Conservation (phyloP, 1,140 invertebrate species). For the Tetramorium simillimum region DNA sequence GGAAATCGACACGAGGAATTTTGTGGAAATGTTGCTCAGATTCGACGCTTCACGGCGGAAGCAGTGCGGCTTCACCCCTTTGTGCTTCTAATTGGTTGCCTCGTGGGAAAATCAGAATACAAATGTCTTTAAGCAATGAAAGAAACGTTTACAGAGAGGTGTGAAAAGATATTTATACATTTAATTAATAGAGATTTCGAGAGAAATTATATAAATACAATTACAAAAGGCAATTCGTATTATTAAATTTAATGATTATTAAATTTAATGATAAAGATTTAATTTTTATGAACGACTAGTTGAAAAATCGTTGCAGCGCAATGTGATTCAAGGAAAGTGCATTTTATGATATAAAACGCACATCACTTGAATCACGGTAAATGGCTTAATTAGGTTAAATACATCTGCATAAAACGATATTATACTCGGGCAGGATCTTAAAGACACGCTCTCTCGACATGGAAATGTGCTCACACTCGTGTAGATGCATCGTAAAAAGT, state of each 20-base stretch:
- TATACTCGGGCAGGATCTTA: background rate
- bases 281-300: background rate
- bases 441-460: slow-evolving; percentile 50
- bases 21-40: slow-evolving; percentile 16
- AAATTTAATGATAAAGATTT: background rate
- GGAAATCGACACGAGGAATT: background rate
- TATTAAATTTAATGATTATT: background rate
- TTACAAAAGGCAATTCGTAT: background rate
- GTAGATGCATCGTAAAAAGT: slow-evolving; percentile 64
- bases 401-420: slow-evolving; percentile 61
- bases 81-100: background rate
- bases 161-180: background rate
- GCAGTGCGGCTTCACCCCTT: background rate
- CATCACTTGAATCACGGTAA: background rate
- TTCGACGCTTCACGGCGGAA: background rate
- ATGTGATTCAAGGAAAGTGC: background rate
- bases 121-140: background rate
- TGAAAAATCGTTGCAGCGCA: background rate
- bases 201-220: background rate
- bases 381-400: slow-evolving; percentile 62
- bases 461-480: slow-evolving; percentile 22
- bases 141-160: background rate
- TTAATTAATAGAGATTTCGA: background rate
- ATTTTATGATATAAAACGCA: background rate
- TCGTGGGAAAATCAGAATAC: background rate